Evolutionary conservation across 1,140 invertebrate species (phyloP), one percentile per base, ranked within the genome.

Genomic region (Drosophila subobscura): DNA sequence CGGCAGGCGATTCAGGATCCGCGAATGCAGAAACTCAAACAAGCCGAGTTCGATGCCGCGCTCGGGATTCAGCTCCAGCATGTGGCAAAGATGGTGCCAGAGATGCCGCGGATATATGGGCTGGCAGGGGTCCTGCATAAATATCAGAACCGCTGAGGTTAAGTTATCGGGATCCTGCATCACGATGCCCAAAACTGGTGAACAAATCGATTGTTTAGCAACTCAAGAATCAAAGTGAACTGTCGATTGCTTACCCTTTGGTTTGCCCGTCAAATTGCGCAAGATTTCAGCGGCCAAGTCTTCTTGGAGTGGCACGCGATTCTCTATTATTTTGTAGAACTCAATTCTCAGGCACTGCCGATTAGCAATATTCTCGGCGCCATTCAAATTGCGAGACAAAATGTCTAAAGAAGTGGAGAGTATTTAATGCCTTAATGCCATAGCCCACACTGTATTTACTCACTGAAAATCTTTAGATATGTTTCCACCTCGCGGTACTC

Each of bases 51-150:
- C 45, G 5, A 91, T 66, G 4, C 65, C 89, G 49, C 58, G 49
- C 7, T 81, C 66, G 0, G 89, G 89, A 0, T 60, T 55, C 5
- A 81, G 7, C 25, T 91, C 89, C 8, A 91, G 29, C 49, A 91
- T 45, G 45, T 89, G 74, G 1, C 68, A 78, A 0, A 91, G 68
- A 49, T 91, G 89, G 5, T 75, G 49, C 89, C 89, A 91, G 42
- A 91, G 42, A 33, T 83, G 49, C 0, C 6, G 0, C 0, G 89
- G 57, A 57, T 79, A 89, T 0, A 63, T n/a, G 0, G 70, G 74
- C 5, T 53, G 61, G 16, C 85, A 91, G 2, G 58, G 65, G 63
- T 91, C 89, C 50, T 50, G 6, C 16, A 52, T 52, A 5, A 80
- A 83, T n/a, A 90, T 88, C 0, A 29, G 27, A 0, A 67, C 68